Evolutionary conservation across 2,797 vertebrate species (phyloP), one percentile per base, ranked within the genome.

Genomic region (Sebastes dallii): DNA sequence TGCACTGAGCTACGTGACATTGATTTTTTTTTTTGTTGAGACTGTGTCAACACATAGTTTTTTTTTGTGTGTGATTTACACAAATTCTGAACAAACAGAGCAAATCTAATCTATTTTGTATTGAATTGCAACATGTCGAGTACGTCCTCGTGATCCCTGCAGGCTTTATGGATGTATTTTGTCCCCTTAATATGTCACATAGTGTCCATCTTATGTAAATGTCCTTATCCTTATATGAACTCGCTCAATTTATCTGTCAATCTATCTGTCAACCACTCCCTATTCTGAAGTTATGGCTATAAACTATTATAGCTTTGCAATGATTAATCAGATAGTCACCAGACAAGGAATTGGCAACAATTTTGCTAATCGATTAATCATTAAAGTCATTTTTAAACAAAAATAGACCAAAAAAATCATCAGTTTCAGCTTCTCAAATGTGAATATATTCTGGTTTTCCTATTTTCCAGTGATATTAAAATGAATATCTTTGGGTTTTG

Each of bases 51-150:
- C 4, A 65, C 4, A 65, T 29, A 30, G 2, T 30, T 10, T 34
- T 29, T 18, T 5, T 62, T 18, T 66, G 0, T 76, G 22, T 25
- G 2, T 65, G 13, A 61, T 62, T 77, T 42, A n/a, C 29, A 32
- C 66, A 60, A 72, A 39, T 22, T 56, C n/a, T 39, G 27, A 56
- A 50, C 39, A 54, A 62, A 73, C 16, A 3, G 52, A 73, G 34
- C 71, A 77, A 83, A 80, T 75, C 52, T 55, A 27, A 54, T 32
- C 8, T 36, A 27, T 18, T 65, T 75, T 71, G 22, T 29, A 22
- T 32, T 24, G 22, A 54, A 60, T 27, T 65, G 24, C 27, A 60
- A 29, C 29, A 39, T 60, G 16, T 58, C n/a, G 8, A 39, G 42
- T 22, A 55, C 18, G 22, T 32, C 25, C 1, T 54, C 0, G 5